Base-by-base conservation (phyloP, 2,113 vertebrate genomes). In the Himantopus leucocephalus region DNA sequence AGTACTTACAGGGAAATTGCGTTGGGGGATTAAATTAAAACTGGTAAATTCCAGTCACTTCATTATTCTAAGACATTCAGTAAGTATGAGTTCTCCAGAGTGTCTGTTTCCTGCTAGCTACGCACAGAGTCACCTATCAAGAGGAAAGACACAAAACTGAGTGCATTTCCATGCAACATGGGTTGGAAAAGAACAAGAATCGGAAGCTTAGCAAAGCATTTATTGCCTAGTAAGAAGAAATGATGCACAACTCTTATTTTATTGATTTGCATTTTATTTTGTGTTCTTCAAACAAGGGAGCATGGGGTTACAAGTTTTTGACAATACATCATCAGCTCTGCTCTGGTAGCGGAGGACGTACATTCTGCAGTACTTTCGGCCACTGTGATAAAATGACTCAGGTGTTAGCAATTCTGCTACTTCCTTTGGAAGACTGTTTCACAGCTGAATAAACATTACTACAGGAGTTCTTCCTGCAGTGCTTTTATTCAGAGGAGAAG, bases 361-460 rank as follows among this genome's bases (percentile, higher is more conserved):
- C 18, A 9, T 60, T 85, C 81, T 58, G 62, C 53, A 83, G 45
- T 35, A n/a, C 39, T 92, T 86, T 37, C 47, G 30, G 67, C 55
- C 73, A 37, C 53, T 18, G 83, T 82, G 74, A 88, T 74, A 80
- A 90, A 95, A 85, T 93, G 71, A 93, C 78, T 93, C 78, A 63
- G 87, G 96, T 96, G 87, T 88, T 92, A 79, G 90, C 66, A 88
- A 95, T 96, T 94, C 88, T 76, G 58, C 81, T 82, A 6, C 85
- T 95, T 93, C 74, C 71, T 32, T 76, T 93, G 55, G 45, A 93
- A 88, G 67, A 23, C 13, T 63, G 82, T 72, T 94, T 66, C 75
- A 79, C 95, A 96, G 93, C 96, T 96, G 90, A 86, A 80, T 55
- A 96, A 96, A 97, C 81, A 92, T 78, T 79, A 48, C 71, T 92